phyloP scores from a whole-genome alignment of 2,888 invertebrate species.

The Cryptops parisi region DNA sequence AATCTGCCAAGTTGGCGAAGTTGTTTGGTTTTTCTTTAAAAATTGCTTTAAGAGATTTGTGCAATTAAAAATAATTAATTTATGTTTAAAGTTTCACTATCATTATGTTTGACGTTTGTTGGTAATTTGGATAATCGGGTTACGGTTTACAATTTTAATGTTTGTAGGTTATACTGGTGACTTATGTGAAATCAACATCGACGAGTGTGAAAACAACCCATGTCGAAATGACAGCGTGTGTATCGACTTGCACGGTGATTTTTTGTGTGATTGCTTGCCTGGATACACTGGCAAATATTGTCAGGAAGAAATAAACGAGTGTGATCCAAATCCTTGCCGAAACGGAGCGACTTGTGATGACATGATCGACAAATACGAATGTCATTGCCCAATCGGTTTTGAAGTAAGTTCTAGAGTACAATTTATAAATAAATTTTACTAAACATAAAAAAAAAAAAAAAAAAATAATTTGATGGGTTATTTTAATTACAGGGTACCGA shows the following conservation, averaged over 20 bases:
- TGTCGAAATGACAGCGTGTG: conserved; percentile 72
- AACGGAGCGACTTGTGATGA: conserved; percentile 24
- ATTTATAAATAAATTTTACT: too few species aligned
- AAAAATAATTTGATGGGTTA: too few species aligned
- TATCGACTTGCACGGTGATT: conserved; percentile 65
- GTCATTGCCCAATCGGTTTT: conserved; percentile 59
- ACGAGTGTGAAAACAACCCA: conserved; percentile 61
- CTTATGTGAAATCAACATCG: conserved; percentile 52
- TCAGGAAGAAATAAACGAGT: conserved; percentile 16
- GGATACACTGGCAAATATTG: conserved; percentile 48
- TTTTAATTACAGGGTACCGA: conserved; percentile 54
- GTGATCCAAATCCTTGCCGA: conserved; percentile 19
- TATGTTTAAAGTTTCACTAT: too few species aligned
- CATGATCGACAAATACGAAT: conserved; percentile 31
- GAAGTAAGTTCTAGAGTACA: too few species aligned
- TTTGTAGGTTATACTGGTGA: conserved; percentile 23
- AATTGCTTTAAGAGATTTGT: too few species aligned
- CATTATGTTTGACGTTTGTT: too few species aligned
- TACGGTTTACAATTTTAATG: too few species aligned
- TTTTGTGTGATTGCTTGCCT: conserved; percentile 62
- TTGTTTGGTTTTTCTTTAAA: too few species aligned
- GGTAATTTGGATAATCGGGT: too few species aligned
- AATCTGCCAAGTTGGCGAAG: too few species aligned
- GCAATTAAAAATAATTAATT: too few species aligned
- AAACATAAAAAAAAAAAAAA: too few species aligned